Percentiles rank a stretch among this genome's conserved stretches.
phyloP scores from a whole-genome alignment of 2,888 invertebrate genomes.

The Campoplex nolae region DNA sequence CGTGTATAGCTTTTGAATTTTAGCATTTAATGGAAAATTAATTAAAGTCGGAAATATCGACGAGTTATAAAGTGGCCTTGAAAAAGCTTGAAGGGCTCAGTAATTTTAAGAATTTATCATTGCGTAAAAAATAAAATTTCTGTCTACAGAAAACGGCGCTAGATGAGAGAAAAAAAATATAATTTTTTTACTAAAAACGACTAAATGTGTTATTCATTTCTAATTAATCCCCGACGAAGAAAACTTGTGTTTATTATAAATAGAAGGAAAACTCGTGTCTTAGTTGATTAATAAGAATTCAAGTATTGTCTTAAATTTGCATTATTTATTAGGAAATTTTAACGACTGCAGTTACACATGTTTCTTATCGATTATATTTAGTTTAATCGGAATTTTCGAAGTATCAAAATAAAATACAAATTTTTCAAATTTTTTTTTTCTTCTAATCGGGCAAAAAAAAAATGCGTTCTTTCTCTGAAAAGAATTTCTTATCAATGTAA shows the following conservation, averaged over 20 bases:
- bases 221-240: neutral
- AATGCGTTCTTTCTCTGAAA: neutral
- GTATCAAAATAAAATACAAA: constrained; percentile 22
- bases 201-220: neutral
- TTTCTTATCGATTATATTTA: neutral
- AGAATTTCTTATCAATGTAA: neutral
- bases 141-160: neutral
- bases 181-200: constrained; percentile 10
- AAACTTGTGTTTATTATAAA: neutral
- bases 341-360: neutral
- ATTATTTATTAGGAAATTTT: neutral
- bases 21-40: neutral
- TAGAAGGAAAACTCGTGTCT: neutral
- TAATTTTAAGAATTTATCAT: neutral
- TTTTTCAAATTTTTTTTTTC: neutral
- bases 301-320: neutral
- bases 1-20: neutral
- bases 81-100: neutral
- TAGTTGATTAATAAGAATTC: neutral
- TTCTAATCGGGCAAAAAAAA: neutral
- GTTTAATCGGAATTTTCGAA: neutral
- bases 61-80: neutral
- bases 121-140: neutral
- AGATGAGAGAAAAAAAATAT: neutral
- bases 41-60: neutral